These are phyloP conservation scores for Willowsia nigromaculata DNA, from an alignment of 2,888 invertebrate genomes.

Conservation along the genomic window DNA sequence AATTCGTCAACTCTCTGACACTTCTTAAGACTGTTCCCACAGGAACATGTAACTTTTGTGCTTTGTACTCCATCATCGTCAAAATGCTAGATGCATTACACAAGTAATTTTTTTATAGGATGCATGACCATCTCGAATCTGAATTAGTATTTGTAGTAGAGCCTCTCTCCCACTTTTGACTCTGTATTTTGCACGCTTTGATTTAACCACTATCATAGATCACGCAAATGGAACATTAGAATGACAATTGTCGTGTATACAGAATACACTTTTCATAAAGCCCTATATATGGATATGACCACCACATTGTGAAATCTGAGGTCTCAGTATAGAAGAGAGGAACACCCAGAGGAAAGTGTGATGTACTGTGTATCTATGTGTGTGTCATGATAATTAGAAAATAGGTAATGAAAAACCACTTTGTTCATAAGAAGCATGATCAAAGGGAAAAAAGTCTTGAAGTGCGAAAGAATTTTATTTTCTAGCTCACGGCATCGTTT, in stretches of 20 bases:
- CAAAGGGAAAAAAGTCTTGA: not conserved
- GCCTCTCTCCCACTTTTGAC: not conserved
- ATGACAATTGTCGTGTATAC: not conserved
- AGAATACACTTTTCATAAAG: too few species aligned
- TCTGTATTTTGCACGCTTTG: slow-evolving; percentile 3
- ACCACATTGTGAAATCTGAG: not conserved
- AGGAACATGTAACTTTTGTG: too few species aligned
- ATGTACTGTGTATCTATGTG: not conserved
- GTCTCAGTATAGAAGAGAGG: not conserved
- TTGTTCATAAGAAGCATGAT: not conserved
- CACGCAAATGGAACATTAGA: not conserved
- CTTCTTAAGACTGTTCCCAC: slow-evolving; percentile 45
- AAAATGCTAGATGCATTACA: not conserved
- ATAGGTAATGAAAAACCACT: not conserved
- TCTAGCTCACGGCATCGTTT: not conserved
- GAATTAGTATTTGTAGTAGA: not conserved
- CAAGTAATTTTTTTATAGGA: not conserved
- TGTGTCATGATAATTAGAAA: not conserved
- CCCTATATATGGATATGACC: not conserved
- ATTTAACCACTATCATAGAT: not conserved
- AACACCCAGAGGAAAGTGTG: not conserved
- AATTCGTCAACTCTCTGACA: slow-evolving; percentile 45
- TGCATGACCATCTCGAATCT: slow-evolving; percentile 22
- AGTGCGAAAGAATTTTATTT: not conserved
- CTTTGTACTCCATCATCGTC: not conserved